phyloP scores from a whole-genome alignment of 2,113 vertebrate species.

The Nibea albiflora region DNA sequence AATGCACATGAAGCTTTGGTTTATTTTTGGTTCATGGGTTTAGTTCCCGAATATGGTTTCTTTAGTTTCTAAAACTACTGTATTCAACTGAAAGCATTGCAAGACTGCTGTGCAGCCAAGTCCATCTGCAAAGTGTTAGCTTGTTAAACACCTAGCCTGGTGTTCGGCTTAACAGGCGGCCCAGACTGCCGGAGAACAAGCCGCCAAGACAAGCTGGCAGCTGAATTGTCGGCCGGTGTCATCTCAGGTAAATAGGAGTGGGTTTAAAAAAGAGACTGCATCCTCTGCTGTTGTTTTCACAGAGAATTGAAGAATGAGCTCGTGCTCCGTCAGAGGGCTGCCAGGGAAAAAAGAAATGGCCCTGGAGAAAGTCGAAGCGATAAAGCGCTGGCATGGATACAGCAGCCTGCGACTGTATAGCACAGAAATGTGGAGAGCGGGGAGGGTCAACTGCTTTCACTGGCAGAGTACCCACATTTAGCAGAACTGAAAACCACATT shows the following conservation, averaged over 20 bases:
- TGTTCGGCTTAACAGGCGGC: slow-evolving; percentile 19
- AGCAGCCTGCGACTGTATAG: slow-evolving; percentile 14
- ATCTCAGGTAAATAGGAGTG: slow-evolving; percentile 53
- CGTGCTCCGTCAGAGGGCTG: slow-evolving; percentile 45
- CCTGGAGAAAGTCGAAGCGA: slow-evolving; percentile 25
- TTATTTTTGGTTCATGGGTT: not conserved
- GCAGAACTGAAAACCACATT: slow-evolving; percentile 9
- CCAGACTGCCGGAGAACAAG: not conserved
- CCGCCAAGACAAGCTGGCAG: slow-evolving; percentile 21
- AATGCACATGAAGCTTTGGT: not conserved
- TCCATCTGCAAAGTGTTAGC: slow-evolving; percentile 30
- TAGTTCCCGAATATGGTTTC: not conserved
- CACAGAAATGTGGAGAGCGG: slow-evolving; percentile 1
- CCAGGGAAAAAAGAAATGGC: slow-evolving; percentile 13
- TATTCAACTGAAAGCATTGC: not conserved
- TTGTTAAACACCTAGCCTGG: slow-evolving; percentile 16
- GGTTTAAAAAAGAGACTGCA: slow-evolving; percentile 41
- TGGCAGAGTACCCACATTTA: not conserved
- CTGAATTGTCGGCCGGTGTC: slow-evolving; percentile 2
- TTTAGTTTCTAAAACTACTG: not conserved
- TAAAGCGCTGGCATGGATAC: slow-evolving; percentile 40
- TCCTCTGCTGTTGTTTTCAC: slow-evolving; percentile 56
- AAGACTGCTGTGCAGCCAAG: not conserved
- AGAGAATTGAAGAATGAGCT: slow-evolving; percentile 38
- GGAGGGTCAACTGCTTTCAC: slow-evolving; percentile 36